Evolutionary conservation across 2,797 vertebrate genomes (phyloP), one percentile per base, ranked within the genome.

Genomic region (Pangasius djambal): DNA sequence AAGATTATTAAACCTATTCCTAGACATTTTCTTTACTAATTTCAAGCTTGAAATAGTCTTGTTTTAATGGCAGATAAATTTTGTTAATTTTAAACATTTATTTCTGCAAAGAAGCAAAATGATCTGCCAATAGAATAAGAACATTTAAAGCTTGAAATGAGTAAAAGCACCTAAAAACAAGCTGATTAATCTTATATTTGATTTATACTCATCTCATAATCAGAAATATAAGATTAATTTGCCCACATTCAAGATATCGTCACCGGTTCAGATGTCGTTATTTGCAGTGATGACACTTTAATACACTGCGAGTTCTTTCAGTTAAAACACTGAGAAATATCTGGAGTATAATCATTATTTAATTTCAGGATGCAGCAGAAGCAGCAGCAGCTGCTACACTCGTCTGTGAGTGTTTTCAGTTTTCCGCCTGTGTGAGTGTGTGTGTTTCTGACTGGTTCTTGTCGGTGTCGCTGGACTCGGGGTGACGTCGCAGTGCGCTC

Each of bases 401-500:
- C 31, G 4, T 25, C 4, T 13, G 31, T 37, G 8, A 10, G 10
- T 22, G 50, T 12, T 9, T 12, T 37, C 52, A 59, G 52, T 40
- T 55, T 31, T 55, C 77, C 10, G n/a, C 1, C 22, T 16, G 40
- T 61, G 4, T 78, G 25, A 52, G 37, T 44, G 78, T 85, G 55
- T 65, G 85, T 65, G 81, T 18, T 10, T 91, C 75, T n/a, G 37
- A n/a, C 37, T 88, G 84, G 37, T 84, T 22, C 40, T 85, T 31
- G 44, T 90, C 88, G 28, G 87, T 18, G 72, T 48, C n/a, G 18
- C 18, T 20, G 69, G 70, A 44, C 70, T 44, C 3, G 25, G 25
- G 18, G 0, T 88, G 90, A 86, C 91, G 90, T 0, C 96, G 94
- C 78, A 95, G 72, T 92, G 96, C 92, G 28, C 92, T 91, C 69